Percentiles rank a stretch among this genome's conserved stretches.
Evolutionary conservation across 1,140 invertebrate species (phyloP).

Genomic region (Drosophila rhopaloa): DNA sequence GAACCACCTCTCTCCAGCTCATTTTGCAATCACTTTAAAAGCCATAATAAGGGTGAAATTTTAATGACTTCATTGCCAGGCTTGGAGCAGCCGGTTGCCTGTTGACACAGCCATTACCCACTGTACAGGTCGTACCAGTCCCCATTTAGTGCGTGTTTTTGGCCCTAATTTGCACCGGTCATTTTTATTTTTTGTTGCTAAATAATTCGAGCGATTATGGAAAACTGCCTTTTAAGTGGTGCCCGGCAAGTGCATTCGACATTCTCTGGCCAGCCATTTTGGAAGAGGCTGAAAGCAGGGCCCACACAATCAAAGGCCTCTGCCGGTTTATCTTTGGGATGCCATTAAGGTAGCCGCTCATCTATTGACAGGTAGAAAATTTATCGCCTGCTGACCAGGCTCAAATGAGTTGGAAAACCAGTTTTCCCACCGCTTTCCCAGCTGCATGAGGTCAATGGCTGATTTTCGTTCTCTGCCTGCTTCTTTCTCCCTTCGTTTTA

Average conservation of each 20-base stretch:
- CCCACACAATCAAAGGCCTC: constrained; percentile 59
- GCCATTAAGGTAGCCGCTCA: constrained; percentile 79
- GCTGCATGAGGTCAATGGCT: constrained; percentile 79
- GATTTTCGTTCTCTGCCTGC: constrained; percentile 45
- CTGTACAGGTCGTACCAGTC: constrained; percentile 3
- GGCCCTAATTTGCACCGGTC: constrained; percentile 48
- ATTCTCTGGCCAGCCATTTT: constrained; percentile 30
- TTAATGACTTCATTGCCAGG: constrained; percentile 79
- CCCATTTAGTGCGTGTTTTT: constrained; percentile 66
- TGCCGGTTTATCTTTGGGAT: constrained; percentile 69
- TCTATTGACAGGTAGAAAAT: constrained; percentile 84
- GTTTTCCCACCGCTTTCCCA: constrained; percentile 54
- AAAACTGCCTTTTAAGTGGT: constrained; percentile 47
- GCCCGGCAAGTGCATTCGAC: constrained; percentile 17
- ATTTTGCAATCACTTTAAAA: constrained; percentile 83
- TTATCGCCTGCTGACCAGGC: constrained; percentile 58
- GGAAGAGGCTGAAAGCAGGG: constrained; percentile 18
- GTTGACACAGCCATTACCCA: constrained; percentile 72
- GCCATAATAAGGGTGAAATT: constrained; percentile 84
- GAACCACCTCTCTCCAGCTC: constrained; percentile 40
- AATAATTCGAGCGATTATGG: constrained; percentile 45
- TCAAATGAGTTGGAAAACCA: constrained; percentile 58
- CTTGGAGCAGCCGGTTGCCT: constrained; percentile 36
- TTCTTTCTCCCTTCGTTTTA: constrained; percentile 19
- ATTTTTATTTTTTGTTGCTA: constrained; percentile 38